Evolutionary conservation across 2,113 vertebrate genomes (phyloP), one percentile per base, ranked within the genome.

Genomic region (Odocoileus virginianus): DNA sequence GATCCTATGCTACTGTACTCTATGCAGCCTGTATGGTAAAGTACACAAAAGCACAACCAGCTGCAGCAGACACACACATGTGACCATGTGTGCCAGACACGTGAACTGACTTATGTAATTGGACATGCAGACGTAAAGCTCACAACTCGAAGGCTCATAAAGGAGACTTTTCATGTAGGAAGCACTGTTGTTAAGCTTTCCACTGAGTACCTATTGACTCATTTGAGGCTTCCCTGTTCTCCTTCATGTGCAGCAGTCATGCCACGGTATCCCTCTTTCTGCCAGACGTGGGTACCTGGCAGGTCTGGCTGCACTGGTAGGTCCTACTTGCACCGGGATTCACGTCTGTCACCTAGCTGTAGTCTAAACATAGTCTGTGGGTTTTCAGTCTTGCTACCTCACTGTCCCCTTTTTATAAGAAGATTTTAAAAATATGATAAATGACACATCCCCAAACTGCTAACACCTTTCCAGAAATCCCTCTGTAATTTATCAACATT

Each of bases 41-140:
- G n/a, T 21, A 3, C n/a, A 40, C 5, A 23, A 36, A 67, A 71
- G n/a, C 10, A 23, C 67, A 71, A 2, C 19, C 67, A 3, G 19
- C 67, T 40, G 2, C 6, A 23, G n/a, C 6, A n/a, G n/a, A 12
- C 0, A 2, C 3, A 3, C n/a, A 23, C 67, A 23, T 6, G 5
- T 6, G 19, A 40, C 67, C 6, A 6, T 0, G 19, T 23, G 11
- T 23, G 19, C 64, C 67, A 36, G 67, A 71, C 67, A 23, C 12
- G n/a, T 23, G n/a, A 71, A 40, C 64, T 21, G 5, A 3, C 64
- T 67, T 17, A n/a, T 21, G 64, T 1, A 67, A 36, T 0, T n/a
- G 64, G 16, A 67, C 17, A 12, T 6, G n/a, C 2, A 1, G 12
- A 40, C n/a, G 40, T 23, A 3, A 71, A 12, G n/a, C 23, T 36